Conservation (phyloP, 2,888 invertebrate genomes). For the Cepaea hortensis region DNA sequence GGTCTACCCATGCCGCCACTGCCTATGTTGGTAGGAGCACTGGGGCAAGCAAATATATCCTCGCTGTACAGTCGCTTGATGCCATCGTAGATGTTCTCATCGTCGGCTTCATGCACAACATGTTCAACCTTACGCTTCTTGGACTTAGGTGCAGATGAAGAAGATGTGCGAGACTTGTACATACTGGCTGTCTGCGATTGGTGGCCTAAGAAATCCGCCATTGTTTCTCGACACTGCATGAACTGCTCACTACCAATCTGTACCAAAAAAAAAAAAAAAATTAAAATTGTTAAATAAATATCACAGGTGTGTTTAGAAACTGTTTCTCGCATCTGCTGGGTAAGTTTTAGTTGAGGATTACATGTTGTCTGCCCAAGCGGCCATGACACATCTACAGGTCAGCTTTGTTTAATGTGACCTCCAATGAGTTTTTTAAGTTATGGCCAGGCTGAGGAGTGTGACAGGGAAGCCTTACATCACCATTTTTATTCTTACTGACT, state of each 20-base stretch:
- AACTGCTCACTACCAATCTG: conserved; percentile 70
- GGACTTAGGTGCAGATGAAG: conserved; percentile 56
- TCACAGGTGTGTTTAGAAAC: too few species aligned
- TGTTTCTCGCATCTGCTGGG: too few species aligned
- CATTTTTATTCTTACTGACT: too few species aligned
- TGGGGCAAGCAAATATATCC: conserved; percentile 31
- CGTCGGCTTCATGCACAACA: conserved; percentile 54
- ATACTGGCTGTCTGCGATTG: conserved; percentile 52
- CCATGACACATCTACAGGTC: too few species aligned
- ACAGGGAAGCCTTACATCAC: too few species aligned
- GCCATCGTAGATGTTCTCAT: conserved; percentile 72
- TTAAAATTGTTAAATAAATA: too few species aligned
- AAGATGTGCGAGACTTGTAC: conserved; percentile 54
- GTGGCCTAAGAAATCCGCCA: conserved; percentile 59
- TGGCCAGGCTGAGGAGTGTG: too few species aligned
- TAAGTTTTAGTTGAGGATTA: not conserved
- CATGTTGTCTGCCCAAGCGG: not conserved
- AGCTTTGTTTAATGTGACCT: too few species aligned
- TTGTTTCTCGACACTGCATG: conserved; percentile 68
- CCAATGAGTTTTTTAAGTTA: too few species aligned
- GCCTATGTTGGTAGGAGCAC: not conserved
- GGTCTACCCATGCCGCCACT: not conserved
- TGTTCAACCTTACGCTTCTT: conserved; percentile 70
- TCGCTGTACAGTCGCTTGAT: conserved; percentile 72
- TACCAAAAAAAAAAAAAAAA: too few species aligned